phyloP scores from a whole-genome alignment of 2,797 vertebrate genomes.

The Hydrolagus colliei region DNA sequence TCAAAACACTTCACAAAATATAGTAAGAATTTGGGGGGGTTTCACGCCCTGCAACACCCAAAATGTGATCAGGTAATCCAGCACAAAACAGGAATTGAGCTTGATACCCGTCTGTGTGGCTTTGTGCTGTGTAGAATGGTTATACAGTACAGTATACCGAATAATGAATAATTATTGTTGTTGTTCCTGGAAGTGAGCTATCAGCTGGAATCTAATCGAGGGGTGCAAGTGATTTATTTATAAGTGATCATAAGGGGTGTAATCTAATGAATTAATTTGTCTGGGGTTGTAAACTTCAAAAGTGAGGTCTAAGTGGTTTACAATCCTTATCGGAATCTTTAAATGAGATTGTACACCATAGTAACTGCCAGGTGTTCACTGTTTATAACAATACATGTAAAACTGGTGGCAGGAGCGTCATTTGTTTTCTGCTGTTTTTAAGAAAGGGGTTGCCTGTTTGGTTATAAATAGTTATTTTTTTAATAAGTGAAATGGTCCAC shows the following conservation, averaged over 20 bases:
- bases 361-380: background rate
- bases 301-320: background rate
- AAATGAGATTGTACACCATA: background rate
- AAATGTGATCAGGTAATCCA: too few relatives aligned
- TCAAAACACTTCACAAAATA: too few relatives aligned
- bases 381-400: background rate
- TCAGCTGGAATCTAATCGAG: background rate
- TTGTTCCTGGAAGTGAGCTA: background rate
- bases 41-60: too few relatives aligned
- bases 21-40: too few relatives aligned
- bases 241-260: background rate
- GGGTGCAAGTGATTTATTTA: background rate
- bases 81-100: too few relatives aligned
- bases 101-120: too few relatives aligned
- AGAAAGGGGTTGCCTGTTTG: too few relatives aligned
- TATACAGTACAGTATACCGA: background rate
- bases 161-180: background rate
- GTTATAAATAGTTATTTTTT: too few relatives aligned
- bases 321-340: background rate
- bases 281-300: background rate
- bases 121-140: too few relatives aligned
- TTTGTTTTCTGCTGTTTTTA: too few relatives aligned
- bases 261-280: background rate
- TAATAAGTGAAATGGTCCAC: too few relatives aligned
- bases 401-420: background rate